These are phyloP conservation scores for Lagopus muta DNA, from an alignment of 2,113 vertebrate genomes.

Conservation along the genomic window DNA sequence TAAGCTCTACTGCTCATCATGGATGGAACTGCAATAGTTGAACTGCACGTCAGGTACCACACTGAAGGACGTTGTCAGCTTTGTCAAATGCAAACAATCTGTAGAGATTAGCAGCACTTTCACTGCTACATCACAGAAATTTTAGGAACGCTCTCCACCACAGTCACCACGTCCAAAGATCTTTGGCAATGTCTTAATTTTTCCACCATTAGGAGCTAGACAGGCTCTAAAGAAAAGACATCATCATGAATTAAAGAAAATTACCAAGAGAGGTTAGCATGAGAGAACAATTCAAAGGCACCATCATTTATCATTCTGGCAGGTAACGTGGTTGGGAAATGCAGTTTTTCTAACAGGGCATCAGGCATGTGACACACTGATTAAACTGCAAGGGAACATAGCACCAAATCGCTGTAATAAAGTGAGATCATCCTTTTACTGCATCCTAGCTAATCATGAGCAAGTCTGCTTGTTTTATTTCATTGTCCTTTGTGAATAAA, in stretches of 20 bases:
- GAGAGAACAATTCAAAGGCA: not conserved
- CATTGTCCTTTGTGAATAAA: not conserved
- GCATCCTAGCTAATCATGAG: constrained; percentile 27
- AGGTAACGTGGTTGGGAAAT: constrained; percentile 5
- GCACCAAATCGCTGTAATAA: constrained; percentile 32
- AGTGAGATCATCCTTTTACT: constrained; percentile 36
- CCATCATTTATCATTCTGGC: not conserved
- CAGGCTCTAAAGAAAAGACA: not conserved
- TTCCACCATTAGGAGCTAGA: not conserved
- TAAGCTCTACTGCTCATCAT: fast-evolving
- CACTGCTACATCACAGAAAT: not conserved
- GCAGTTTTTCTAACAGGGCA: not conserved
- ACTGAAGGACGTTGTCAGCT: not conserved
- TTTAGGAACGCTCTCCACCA: fast-evolving
- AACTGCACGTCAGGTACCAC: not conserved
- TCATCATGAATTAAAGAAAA: not conserved
- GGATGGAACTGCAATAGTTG: not conserved
- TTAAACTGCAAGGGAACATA: constrained; percentile 68
- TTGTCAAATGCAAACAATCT: no score
- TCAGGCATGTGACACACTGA: constrained; percentile 68
- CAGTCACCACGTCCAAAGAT: not conserved
- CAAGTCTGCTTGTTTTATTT: constrained; percentile 12
- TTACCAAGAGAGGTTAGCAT: not conserved
- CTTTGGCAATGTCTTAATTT: not conserved
- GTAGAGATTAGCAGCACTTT: fast-evolving